Evolutionary conservation across 35 echinoderm and acorn worm genomes (phyloP).

Genomic region (Amphiura filiformis): DNA sequence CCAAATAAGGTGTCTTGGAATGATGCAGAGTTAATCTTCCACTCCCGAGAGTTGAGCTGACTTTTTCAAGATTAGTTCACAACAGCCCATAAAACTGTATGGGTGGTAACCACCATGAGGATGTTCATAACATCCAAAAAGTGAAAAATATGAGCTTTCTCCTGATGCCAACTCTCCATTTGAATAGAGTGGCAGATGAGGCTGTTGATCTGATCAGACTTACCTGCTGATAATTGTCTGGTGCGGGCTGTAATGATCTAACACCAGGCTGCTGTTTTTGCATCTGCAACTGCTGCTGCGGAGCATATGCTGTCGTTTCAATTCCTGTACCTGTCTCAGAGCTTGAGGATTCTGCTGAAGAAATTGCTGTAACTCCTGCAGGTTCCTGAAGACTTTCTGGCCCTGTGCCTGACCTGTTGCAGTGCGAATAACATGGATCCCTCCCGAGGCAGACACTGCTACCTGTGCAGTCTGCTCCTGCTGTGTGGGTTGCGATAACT

Average conservation of each 20-base stretch:
- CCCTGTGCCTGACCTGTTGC: background rate
- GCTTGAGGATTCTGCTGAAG: conserved; percentile 43
- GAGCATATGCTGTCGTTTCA: background rate
- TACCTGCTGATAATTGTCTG: no score
- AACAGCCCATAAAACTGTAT: no score
- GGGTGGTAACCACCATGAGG: no score
- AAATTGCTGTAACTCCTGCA: conserved; percentile 22
- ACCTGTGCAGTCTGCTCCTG: background rate
- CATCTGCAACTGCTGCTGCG: background rate
- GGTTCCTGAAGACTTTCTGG: conserved; percentile 3
- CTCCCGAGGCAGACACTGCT: background rate
- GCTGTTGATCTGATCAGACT: no score
- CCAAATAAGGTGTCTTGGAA: no score
- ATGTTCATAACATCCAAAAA: no score
- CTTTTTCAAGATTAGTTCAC: no score
- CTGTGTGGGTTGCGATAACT: conserved; percentile 24
- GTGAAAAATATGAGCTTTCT: no score
- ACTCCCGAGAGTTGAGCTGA: no score
- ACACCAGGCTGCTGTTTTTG: background rate
- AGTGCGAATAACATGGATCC: background rate
- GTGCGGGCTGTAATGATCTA: background rate
- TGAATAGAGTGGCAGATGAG: no score
- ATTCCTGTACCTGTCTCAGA: background rate
- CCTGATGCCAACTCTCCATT: no score
- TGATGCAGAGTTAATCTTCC: no score